Conservation (phyloP, 1,140 invertebrate species). For the Hermetia illucens region DNA sequence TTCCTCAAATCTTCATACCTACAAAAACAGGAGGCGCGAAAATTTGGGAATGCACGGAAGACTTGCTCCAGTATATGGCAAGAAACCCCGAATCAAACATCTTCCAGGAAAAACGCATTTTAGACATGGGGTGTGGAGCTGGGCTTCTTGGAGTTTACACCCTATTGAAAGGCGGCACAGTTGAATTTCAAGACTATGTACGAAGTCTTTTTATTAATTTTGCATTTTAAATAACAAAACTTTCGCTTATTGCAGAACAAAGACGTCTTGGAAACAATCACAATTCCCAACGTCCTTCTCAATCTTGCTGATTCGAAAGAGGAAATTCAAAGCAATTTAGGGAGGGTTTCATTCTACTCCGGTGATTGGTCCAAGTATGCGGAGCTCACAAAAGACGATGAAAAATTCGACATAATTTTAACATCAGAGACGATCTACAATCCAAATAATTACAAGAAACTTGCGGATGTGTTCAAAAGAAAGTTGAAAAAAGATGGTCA, state of each 20-base stretch:
- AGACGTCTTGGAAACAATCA: slow-evolving; percentile 32
- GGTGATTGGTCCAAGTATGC: slow-evolving; percentile 67
- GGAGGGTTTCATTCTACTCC: slow-evolving; percentile 51
- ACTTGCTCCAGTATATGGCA: slow-evolving; percentile 49
- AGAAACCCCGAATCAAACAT: slow-evolving; percentile 16
- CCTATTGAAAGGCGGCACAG: slow-evolving; percentile 44
- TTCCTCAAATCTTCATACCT: slow-evolving; percentile 3
- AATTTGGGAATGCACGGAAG: slow-evolving; percentile 78
- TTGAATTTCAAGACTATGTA: slow-evolving; percentile 88
- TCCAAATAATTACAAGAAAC: slow-evolving; percentile 57
- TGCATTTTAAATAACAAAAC: slow-evolving; percentile 7
- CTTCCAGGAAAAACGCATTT: slow-evolving; percentile 34
- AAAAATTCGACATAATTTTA: slow-evolving; percentile 68
- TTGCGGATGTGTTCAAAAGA: slow-evolving; percentile 51
- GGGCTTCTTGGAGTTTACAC: slow-evolving; percentile 67
- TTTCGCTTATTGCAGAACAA: slow-evolving; percentile 15
- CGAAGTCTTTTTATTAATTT: slow-evolving; percentile 21
- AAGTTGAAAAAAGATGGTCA: slow-evolving; percentile 49
- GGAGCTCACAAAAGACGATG: slow-evolving; percentile 29
- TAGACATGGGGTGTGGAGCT: slow-evolving; percentile 78
- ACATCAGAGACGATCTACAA: slow-evolving; percentile 89
- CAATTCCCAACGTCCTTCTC: slow-evolving; percentile 63
- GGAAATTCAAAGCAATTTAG: slow-evolving; percentile 24
- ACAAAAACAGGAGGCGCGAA: slow-evolving; percentile 59
- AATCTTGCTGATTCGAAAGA: slow-evolving; percentile 46